Percentiles rank a stretch among this genome's conserved stretches.
Conservation (phyloP, 2,888 invertebrate species). For the Plemyria rubiginata region DNA sequence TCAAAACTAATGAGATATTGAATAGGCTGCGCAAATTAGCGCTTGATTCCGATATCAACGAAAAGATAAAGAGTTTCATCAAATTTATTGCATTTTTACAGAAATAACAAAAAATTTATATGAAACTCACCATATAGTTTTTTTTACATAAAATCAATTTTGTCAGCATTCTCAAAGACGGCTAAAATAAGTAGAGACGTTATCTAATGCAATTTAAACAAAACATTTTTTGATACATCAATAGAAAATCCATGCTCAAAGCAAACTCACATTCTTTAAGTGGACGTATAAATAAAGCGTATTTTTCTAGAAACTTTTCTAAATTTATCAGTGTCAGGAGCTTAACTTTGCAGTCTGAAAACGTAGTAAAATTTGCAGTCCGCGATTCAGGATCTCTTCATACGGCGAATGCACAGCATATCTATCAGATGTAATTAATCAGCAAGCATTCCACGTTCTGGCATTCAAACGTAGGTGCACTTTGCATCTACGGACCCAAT, state of each 20-base stretch:
- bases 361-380: constrained; percentile 24
- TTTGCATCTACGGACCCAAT: constrained; percentile 45
- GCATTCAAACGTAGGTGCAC: constrained; percentile 48
- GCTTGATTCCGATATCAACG: too few relatives aligned
- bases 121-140: too few relatives aligned
- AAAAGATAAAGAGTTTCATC: too few relatives aligned
- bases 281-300: constrained; percentile 4
- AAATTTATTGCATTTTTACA: too few relatives aligned
- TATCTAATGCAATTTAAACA: too few relatives aligned
- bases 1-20: too few relatives aligned
- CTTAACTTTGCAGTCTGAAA: constrained; percentile 21
- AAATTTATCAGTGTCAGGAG: constrained; percentile 9
- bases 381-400: constrained; percentile 28
- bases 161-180: too few relatives aligned
- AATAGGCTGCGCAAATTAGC: too few relatives aligned
- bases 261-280: background rate
- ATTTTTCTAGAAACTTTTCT: background rate
- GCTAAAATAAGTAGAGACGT: too few relatives aligned
- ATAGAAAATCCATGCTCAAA: background rate
- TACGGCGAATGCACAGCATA: constrained; percentile 39
- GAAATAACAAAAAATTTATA: too few relatives aligned
- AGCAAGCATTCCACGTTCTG: constrained; percentile 51
- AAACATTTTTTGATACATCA: too few relatives aligned
- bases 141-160: too few relatives aligned
- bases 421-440: constrained; percentile 52